phyloP scores from a whole-genome alignment of 2,113 vertebrate genomes.

The Puffinus mauretanicus region DNA sequence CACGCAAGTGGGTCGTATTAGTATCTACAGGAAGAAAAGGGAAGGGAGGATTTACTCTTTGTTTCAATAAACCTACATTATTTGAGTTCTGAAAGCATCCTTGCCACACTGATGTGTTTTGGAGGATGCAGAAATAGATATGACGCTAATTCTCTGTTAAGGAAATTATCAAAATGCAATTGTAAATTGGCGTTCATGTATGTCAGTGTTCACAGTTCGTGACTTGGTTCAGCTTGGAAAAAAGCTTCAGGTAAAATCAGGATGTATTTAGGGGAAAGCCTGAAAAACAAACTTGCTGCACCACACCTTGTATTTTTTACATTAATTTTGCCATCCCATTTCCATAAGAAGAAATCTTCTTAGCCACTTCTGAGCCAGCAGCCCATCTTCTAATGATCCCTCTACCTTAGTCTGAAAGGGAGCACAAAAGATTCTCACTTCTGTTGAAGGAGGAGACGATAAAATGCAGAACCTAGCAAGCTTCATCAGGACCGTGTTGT shows the following conservation, averaged over 20 bases:
- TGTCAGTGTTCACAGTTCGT: background rate
- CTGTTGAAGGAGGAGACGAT: background rate
- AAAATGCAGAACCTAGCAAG: background rate
- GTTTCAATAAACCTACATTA: background rate
- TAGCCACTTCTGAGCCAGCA: background rate
- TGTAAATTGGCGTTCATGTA: background rate
- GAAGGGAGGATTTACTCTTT: background rate
- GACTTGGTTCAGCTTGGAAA: background rate
- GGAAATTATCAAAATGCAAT: background rate
- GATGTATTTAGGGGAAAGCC: background rate
- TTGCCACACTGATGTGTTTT: rapidly evolving
- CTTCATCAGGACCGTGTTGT: background rate
- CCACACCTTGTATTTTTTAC: background rate
- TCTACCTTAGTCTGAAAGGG: background rate
- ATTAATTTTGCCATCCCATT: background rate
- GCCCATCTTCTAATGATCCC: background rate
- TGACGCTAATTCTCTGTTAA: background rate
- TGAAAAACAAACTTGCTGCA: background rate
- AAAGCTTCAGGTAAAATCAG: background rate
- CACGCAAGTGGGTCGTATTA: background rate
- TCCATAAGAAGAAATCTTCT: background rate
- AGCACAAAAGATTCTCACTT: background rate
- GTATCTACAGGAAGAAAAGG: background rate
- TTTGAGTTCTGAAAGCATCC: background rate
- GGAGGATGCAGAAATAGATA: background rate